These are phyloP conservation scores for Ochropleura leucogaster DNA, from an alignment of 2,888 invertebrate genomes.

Conservation along the genomic window DNA sequence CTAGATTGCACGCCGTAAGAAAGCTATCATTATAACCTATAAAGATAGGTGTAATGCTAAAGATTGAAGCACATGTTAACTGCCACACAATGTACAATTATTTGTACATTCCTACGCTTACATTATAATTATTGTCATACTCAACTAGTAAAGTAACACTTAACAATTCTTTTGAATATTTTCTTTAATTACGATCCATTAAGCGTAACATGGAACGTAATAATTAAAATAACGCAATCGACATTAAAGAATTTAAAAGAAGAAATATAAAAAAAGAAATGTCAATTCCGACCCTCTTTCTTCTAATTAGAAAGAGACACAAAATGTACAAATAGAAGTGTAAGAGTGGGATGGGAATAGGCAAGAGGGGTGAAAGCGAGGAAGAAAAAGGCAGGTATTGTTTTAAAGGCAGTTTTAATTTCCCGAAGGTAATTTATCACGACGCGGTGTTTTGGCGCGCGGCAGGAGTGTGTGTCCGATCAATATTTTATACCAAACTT, in stretches of 20 bases:
- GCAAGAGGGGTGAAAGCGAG: slow-evolving; percentile 71
- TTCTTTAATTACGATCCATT: slow-evolving; percentile 34
- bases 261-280: slow-evolving; percentile 61
- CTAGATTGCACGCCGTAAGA: slow-evolving; percentile 39
- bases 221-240: slow-evolving; percentile 59
- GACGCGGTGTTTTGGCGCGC: slow-evolving; percentile 76
- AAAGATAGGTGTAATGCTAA: slow-evolving; percentile 38
- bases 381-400: slow-evolving; percentile 86
- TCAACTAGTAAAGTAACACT: slow-evolving; percentile 36
- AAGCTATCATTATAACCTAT: slow-evolving; percentile 55
- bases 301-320: slow-evolving; percentile 60
- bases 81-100: slow-evolving; percentile 23
- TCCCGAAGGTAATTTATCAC: slow-evolving; percentile 91
- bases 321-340: slow-evolving; percentile 27
- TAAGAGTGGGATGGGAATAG: slow-evolving; percentile 61
- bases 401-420: slow-evolving; percentile 91
- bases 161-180: slow-evolving; percentile 29
- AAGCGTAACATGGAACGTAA: slow-evolving; percentile 51
- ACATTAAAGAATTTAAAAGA: slow-evolving; percentile 54
- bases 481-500: slow-evolving; percentile 76
- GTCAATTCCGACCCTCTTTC: slow-evolving; percentile 63
- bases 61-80: slow-evolving; percentile 32
- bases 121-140: slow-evolving; percentile 25
- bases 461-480: slow-evolving; percentile 72
- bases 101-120: slow-evolving; percentile 16